These are phyloP conservation scores for Nephrotoma flavescens DNA, from an alignment of 2,888 invertebrate species.

Conservation along the genomic window DNA sequence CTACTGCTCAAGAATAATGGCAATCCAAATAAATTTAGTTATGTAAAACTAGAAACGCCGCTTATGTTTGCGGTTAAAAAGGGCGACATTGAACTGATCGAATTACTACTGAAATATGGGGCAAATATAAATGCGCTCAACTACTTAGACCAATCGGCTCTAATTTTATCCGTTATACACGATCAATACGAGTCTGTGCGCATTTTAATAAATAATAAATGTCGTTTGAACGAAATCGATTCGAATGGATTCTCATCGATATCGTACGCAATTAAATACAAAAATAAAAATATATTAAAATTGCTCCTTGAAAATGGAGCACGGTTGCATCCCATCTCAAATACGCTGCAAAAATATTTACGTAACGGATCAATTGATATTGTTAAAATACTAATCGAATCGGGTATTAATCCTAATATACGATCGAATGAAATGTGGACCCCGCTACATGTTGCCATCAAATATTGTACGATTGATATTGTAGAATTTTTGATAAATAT, in stretches of 20 bases:
- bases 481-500: conserved; percentile 42
- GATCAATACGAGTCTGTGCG: background rate
- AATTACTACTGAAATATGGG: conserved; percentile 37
- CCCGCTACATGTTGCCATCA: conserved; percentile 55
- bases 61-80: conserved; percentile 46
- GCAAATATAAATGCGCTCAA: conserved; percentile 44
- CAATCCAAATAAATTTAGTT: conserved; percentile 42
- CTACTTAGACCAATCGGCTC: conserved; percentile 40
- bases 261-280: conserved; percentile 51
- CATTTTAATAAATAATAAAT: background rate
- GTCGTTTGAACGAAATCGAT: background rate
- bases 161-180: conserved; percentile 19
- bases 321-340: conserved; percentile 36
- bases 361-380: conserved; percentile 39
- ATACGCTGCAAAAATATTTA: conserved; percentile 29
- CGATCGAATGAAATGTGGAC: conserved; percentile 40
- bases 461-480: conserved; percentile 42
- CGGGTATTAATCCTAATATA: conserved; percentile 23
- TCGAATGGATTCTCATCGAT: conserved; percentile 32
- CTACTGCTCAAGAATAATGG: conserved; percentile 40
- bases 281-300: conserved; percentile 37
- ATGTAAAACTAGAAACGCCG: conserved; percentile 41
- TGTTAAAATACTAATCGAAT: conserved; percentile 21
- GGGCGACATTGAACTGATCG: conserved; percentile 39
- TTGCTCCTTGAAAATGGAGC: conserved; percentile 48